Evolutionary conservation across 1,140 invertebrate genomes (phyloP).

Genomic region (Heliothis virescens): DNA sequence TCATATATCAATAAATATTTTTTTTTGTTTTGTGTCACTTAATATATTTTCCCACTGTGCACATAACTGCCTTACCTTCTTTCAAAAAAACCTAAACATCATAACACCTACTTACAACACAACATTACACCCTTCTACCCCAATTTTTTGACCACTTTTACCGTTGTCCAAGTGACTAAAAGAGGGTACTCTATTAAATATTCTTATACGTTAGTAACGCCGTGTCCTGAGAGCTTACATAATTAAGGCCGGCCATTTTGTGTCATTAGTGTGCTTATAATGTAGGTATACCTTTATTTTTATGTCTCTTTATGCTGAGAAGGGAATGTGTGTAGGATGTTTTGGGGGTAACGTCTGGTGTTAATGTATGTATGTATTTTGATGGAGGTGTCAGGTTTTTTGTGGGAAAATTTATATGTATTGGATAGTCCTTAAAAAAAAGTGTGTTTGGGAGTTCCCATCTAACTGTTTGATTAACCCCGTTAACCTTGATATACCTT

Average conservation of each 20-base stretch:
- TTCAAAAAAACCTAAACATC: neutral
- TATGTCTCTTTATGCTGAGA: slow-evolving; percentile 1
- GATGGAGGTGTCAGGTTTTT: too few relatives aligned
- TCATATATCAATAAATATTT: too few relatives aligned
- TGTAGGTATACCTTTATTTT: slow-evolving; percentile 1
- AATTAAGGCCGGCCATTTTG: slow-evolving; percentile 34
- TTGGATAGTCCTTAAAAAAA: too few relatives aligned
- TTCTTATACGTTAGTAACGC: slow-evolving; percentile 43
- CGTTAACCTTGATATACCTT: too few relatives aligned
- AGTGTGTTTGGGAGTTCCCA: too few relatives aligned
- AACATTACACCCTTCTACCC: neutral
- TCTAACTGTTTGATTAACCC: too few relatives aligned
- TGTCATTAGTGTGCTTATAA: slow-evolving; percentile 16
- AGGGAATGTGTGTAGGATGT: neutral
- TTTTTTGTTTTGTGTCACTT: too few relatives aligned
- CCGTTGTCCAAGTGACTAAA: neutral
- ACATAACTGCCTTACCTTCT: neutral
- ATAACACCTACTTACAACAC: neutral
- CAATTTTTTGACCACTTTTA: slow-evolving; percentile 5
- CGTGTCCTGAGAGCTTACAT: slow-evolving; percentile 33
- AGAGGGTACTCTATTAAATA: slow-evolving; percentile 41
- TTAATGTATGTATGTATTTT: too few relatives aligned
- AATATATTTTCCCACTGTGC: too few relatives aligned
- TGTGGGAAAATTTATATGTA: too few relatives aligned
- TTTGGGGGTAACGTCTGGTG: neutral